Evolutionary conservation across 1,140 invertebrate genomes (phyloP).

Genomic region (Eumeta japonica): DNA sequence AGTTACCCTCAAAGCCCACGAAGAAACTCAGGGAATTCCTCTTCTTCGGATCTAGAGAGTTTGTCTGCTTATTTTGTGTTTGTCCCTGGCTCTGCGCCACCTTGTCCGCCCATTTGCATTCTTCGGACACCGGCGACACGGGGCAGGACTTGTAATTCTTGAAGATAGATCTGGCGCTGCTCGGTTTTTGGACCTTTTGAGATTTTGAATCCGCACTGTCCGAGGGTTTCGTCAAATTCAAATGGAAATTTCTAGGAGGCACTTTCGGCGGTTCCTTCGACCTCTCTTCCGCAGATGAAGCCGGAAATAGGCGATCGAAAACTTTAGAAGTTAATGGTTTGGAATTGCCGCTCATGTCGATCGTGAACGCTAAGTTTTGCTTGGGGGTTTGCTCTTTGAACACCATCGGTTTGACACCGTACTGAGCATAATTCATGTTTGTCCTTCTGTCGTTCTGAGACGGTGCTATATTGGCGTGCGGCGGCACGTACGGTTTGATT

Average conservation of each 20-base stretch:
- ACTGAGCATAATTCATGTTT: slow-evolving; percentile 21
- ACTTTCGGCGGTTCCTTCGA: slow-evolving; percentile 28
- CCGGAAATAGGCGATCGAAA: slow-evolving; percentile 48
- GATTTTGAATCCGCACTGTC: slow-evolving; percentile 28
- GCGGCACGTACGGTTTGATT: slow-evolving; percentile 24
- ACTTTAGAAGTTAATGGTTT: slow-evolving; percentile 44
- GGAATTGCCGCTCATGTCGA: slow-evolving; percentile 37
- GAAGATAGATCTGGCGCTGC: slow-evolving; percentile 61
- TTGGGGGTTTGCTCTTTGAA: slow-evolving; percentile 33
- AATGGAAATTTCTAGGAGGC: slow-evolving; percentile 43
- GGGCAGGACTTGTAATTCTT: slow-evolving; percentile 70
- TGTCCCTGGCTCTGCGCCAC: slow-evolving; percentile 22
- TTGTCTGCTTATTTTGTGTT: slow-evolving; percentile 16
- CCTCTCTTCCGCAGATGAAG: slow-evolving; percentile 13
- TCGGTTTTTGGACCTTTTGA: slow-evolving; percentile 32
- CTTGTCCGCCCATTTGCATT: slow-evolving; percentile 63
- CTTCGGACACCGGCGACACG: slow-evolving; percentile 67
- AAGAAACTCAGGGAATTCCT: slow-evolving; percentile 60
- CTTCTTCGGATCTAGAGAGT: slow-evolving; percentile 36
- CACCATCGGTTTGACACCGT: slow-evolving; percentile 22
- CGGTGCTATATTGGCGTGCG: slow-evolving; percentile 16
- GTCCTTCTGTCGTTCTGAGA: slow-evolving; percentile 17
- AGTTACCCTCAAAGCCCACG: slow-evolving; percentile 55
- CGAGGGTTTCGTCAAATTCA: slow-evolving; percentile 29
- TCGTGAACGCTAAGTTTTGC: slow-evolving; percentile 35